Evolutionary conservation across 2,888 invertebrate genomes (phyloP), one percentile per base, ranked within the genome.

Genomic region (Zhuqinia jingwanae): DNA sequence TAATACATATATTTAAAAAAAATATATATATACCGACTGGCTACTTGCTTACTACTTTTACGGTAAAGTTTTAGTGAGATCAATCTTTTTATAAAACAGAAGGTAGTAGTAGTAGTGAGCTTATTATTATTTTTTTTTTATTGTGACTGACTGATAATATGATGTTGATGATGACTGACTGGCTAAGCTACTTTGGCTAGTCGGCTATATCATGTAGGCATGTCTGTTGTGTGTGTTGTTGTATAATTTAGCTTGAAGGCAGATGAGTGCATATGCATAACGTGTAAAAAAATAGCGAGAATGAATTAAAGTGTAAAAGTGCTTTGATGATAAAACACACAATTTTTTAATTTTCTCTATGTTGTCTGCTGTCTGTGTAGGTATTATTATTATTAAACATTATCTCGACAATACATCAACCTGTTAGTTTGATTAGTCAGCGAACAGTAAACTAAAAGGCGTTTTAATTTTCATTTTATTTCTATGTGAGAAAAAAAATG

Each of bases 121-220:
- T 22, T 75, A 36, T 75, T 56, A 20, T 56, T 30, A 75, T 75
- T n/a, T n/a, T n/a, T n/a, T n/a, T n/a, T n/a, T n/a, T 75, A 75
- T 53, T 53, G 56, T 56, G 56, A 75, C 80, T 50, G 76, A 75
- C 86, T 86, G 73, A 80, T 68, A 70, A 78, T 77, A 77, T 68
- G 84, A 75, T 84, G 78, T 25, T 82, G 73, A 75, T 82, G 63
- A 80, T 85, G 60, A 68, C 85, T 77, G 76, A 77, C 83, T 83
- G 17, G 68, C 83, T 75, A 63, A 42, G 75, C 50, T 82, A 47
- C n/a, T 36, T 36, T 70, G 83, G 75, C 25, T 63, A 76, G 83
- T 65, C 68, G 63, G 60, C 36, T 73, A 68, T 42, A 36, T 76
- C 68, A 79, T 58, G n/a, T n/a, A n/a, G n/a, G n/a, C n/a, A n/a